Base-by-base conservation (phyloP, 2,888 invertebrate genomes). In the Lissonota sp. region DNA sequence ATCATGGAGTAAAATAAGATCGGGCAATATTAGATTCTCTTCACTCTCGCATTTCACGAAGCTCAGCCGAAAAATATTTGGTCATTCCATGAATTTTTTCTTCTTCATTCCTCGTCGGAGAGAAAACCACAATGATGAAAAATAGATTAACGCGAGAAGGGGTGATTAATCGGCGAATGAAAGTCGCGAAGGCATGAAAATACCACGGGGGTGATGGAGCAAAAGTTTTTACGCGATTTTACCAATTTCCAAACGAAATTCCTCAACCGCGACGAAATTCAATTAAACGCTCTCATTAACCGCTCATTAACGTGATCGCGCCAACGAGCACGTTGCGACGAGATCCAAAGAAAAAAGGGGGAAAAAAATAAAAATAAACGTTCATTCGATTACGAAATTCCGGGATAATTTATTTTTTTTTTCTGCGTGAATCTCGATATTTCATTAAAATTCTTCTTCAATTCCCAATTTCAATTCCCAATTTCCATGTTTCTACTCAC, bases 221-320 rank as follows among this genome's bases (percentile, higher is more conserved):
- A 40, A 69, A 57, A 57, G 58, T 51, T 64, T 49, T 12, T 40
- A n/a, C 60, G 1, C 51, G 10, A 14, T 67, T 64, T 64, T 55
- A 7, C 26, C 46, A 64, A 51, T 42, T 40, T 26, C 58, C 26
- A 26, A 66, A 8, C 16, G 71, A 26, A 53, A 70, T 79, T 79
- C 63, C 39, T 46, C 62, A 62, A 78, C 76, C 79, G 37, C 37
- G 3, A 53, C 12, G 70, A 66, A 86, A 86, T 87, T 78, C 84
- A 82, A 87, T 87, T 87, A 87, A 26, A 87, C 83, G 76, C 62
- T 84, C 62, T 66, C 55, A 66, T 74, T 77, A 79, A 46, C 42
- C 51, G 53, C 60, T 64, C 67, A 77, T 74, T 79, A 79, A 64
- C 57, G 60, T 40, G 14, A 64, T 72, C 39, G 14, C 44, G 12